These are phyloP conservation scores for Euura lappo DNA, from an alignment of 1,140 invertebrate species.

Conservation along the genomic window DNA sequence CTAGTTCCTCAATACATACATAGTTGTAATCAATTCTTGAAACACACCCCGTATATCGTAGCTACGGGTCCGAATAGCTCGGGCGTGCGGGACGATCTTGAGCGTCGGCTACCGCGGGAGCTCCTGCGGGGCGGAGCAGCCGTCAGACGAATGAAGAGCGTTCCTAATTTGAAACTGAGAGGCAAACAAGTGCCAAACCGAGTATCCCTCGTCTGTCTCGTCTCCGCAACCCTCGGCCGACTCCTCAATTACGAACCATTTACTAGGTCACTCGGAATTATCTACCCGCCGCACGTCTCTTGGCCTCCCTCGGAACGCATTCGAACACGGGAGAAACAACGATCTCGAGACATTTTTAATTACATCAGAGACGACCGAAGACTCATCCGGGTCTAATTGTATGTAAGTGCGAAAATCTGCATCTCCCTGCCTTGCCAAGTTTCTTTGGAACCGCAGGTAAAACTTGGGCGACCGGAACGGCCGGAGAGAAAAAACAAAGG, in stretches of 20 bases:
- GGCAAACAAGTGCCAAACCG: constrained; percentile 43
- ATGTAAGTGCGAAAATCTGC: too few relatives aligned
- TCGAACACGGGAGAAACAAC: too few relatives aligned
- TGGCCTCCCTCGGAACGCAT: constrained; percentile 5
- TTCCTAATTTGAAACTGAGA: constrained; percentile 54
- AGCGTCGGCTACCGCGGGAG: constrained; percentile 36
- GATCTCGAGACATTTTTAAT: too few relatives aligned
- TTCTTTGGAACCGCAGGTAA: too few relatives aligned
- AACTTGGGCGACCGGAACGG: too few relatives aligned
- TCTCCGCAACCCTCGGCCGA: constrained; percentile 15
- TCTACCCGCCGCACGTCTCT: background rate
- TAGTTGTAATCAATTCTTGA: too few relatives aligned
- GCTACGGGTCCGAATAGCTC: too few relatives aligned
- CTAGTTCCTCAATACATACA: too few relatives aligned
- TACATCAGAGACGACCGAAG: too few relatives aligned
- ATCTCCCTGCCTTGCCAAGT: too few relatives aligned
- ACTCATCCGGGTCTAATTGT: too few relatives aligned
- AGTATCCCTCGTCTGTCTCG: constrained; percentile 21
- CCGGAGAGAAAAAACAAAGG: background rate
- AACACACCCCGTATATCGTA: too few relatives aligned
- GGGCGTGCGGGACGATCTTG: background rate
- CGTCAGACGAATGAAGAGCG: constrained; percentile 52
- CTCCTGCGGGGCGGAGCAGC: constrained; percentile 45
- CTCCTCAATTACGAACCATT: constrained; percentile 5
- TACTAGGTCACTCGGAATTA: background rate